Conservation (phyloP, 2,113 vertebrate genomes). For the Prionailurus viverrinus region DNA sequence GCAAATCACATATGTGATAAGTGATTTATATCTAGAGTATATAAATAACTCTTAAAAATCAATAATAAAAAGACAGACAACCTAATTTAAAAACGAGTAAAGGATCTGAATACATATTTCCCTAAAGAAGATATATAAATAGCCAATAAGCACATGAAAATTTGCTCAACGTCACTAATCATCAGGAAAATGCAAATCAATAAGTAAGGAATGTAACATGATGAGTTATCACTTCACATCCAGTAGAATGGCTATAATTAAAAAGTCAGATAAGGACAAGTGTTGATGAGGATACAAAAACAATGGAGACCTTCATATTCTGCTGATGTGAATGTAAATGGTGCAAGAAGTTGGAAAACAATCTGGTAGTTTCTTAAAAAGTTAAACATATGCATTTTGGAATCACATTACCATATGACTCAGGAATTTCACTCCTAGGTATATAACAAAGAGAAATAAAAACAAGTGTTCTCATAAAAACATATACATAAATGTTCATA, state of each 20-base stretch:
- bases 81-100: neutral
- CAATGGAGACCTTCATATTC: neutral
- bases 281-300: neutral
- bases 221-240: neutral
- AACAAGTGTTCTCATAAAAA: neutral
- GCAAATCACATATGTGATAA: neutral
- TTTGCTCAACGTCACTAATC: neutral
- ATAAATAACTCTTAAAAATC: neutral
- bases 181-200: neutral
- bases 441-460: neutral
- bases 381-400: neutral
- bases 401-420: neutral
- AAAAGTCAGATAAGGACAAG: neutral
- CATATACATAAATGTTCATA: neutral
- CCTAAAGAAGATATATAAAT: neutral
- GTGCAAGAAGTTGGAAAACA: neutral
- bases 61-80: neutral
- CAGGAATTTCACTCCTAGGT: neutral
- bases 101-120: neutral
- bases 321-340: neutral
- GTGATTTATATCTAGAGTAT: neutral
- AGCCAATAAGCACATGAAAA: neutral
- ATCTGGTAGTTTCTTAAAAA: neutral
- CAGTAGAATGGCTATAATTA: neutral
- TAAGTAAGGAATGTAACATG: neutral